phyloP scores from a whole-genome alignment of 1,140 invertebrate species.

The Trichonephila inaurata region DNA sequence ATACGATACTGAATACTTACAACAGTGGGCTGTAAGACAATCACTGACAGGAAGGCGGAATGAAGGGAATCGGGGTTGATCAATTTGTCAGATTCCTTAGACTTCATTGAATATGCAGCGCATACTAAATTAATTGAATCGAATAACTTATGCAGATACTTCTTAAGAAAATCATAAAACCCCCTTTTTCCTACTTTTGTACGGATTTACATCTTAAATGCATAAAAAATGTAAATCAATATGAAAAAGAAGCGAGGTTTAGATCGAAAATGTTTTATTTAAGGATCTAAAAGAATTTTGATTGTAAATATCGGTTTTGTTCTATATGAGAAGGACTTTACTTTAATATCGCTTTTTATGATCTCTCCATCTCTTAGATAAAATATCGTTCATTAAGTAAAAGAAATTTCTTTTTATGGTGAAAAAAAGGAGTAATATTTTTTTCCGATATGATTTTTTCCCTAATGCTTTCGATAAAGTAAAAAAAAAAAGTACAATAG shows the following conservation, averaged over 20 bases:
- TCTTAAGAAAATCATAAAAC: neutral
- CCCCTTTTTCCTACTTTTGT: neutral
- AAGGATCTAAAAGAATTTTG: neutral
- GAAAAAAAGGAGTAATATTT: neutral
- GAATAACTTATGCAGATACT: neutral
- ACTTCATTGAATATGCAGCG: conserved; percentile 1
- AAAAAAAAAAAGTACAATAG: too few species aligned
- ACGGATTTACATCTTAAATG: neutral
- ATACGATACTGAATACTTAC: neutral
- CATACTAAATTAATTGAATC: neutral
- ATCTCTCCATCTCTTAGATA: neutral
- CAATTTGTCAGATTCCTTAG: conserved; percentile 9
- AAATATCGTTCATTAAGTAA: neutral
- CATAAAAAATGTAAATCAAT: neutral
- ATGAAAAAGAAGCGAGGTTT: neutral
- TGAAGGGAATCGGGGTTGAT: neutral
- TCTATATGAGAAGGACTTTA: too few species aligned
- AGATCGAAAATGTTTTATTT: neutral
- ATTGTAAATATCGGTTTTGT: neutral
- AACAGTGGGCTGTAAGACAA: neutral
- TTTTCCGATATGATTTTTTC: too few species aligned
- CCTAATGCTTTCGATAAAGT: too few species aligned
- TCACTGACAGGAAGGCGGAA: neutral
- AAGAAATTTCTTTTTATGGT: neutral
- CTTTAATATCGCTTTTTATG: neutral